Conservation (phyloP, 2,113 vertebrate genomes). For the Seriola dumerili region DNA sequence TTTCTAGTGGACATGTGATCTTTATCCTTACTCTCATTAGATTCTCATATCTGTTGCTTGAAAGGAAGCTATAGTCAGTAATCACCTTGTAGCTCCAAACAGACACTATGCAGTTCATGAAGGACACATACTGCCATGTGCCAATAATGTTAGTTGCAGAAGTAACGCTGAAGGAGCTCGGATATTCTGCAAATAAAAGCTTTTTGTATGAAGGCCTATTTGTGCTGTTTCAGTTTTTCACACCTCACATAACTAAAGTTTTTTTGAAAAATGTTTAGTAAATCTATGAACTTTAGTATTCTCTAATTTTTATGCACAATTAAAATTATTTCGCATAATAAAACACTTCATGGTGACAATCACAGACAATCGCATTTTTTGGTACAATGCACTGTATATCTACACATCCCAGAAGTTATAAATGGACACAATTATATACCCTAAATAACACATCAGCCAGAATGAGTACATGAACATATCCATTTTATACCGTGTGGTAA, state of each 20-base stretch:
- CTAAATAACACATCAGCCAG: background rate
- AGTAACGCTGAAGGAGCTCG: constrained; percentile 43
- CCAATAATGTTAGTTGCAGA: constrained; percentile 16
- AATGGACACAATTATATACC: background rate
- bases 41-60: constrained; percentile 5
- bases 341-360: background rate
- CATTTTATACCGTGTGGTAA: background rate
- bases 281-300: background rate
- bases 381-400: background rate
- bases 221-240: constrained; percentile 21
- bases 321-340: no score
- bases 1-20: background rate
- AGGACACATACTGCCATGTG: background rate
- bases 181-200: constrained; percentile 67
- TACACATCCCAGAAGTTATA: background rate
- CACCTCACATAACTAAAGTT: no score
- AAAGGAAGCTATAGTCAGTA: constrained; percentile 25
- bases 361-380: background rate
- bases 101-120: background rate
- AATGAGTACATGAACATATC: no score
- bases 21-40: background rate
- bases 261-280: no score
- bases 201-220: constrained; percentile 49
- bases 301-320: background rate
- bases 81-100: constrained; percentile 28